Conservation (phyloP, 2,113 vertebrate species). For the Oceanites oceanicus region DNA sequence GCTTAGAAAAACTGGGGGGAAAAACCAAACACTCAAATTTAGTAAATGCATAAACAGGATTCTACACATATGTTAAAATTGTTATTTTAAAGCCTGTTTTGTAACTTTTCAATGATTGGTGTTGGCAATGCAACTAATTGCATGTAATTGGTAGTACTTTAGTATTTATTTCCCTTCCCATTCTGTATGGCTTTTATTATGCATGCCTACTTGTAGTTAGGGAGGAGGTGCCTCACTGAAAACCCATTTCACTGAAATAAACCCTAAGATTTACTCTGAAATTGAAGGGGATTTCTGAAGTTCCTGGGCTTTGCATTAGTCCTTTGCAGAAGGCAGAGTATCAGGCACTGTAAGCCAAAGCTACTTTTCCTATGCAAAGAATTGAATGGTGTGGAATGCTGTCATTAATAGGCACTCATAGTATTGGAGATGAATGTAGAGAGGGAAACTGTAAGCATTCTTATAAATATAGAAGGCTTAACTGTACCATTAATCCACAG, state of each 20-base stretch:
- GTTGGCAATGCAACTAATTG: constrained; percentile 22
- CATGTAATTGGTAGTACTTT: constrained; percentile 20
- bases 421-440: neutral
- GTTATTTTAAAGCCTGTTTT: constrained; percentile 32
- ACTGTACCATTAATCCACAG: neutral
- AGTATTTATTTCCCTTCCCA: constrained; percentile 29
- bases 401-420: neutral
- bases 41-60: neutral
- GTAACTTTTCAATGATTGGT: neutral
- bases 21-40: neutral
- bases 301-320: neutral
- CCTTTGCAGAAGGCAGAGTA: neutral
- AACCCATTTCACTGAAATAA: constrained; percentile 26
- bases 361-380: neutral
- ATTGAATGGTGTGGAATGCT: neutral
- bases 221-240: neutral
- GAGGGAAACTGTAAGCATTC: neutral
- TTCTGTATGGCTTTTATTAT: constrained; percentile 7
- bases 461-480: neutral
- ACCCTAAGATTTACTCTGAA: constrained; percentile 19
- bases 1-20: neutral
- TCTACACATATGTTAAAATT: neutral
- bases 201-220: constrained; percentile 13
- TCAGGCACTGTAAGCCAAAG: neutral
- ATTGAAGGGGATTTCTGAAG: neutral